phyloP scores from a whole-genome alignment of 2,888 invertebrate genomes.

The Andrena camellia region DNA sequence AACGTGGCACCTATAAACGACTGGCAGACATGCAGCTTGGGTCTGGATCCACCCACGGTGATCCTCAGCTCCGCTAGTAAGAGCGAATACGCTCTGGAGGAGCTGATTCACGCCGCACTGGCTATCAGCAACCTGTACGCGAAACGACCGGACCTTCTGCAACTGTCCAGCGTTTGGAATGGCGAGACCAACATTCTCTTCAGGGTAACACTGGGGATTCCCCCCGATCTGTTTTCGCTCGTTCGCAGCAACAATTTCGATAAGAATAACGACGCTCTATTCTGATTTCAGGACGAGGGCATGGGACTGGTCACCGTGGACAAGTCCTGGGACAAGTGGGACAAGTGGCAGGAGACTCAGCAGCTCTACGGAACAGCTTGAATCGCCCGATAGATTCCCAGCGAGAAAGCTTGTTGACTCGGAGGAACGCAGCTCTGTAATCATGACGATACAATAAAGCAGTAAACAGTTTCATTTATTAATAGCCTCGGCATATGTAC shows the following conservation, averaged over 20 bases:
- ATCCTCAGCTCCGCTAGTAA: conserved; percentile 86
- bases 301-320: conserved; percentile 84
- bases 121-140: conserved; percentile 87
- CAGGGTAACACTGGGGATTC: conserved; percentile 82
- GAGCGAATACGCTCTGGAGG: conserved; percentile 87
- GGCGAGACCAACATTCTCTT: conserved; percentile 86
- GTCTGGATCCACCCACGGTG: conserved; percentile 88
- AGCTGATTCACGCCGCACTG: conserved; percentile 88
- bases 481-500: too few species aligned
- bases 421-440: too few species aligned
- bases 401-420: too few species aligned
- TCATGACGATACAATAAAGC: too few species aligned
- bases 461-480: too few species aligned
- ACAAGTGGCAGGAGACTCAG: conserved; percentile 73
- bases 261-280: neutral
- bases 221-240: neutral
- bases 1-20: conserved; percentile 86
- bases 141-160: conserved; percentile 87
- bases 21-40: conserved; percentile 88
- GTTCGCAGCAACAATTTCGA: neutral
- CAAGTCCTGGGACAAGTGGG: conserved; percentile 77
- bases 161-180: conserved; percentile 88
- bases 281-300: conserved; percentile 85
- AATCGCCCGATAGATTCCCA: neutral
- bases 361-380: conserved; percentile 47